Percentiles rank a stretch among this genome's conserved stretches.
Evolutionary conservation across 2,113 vertebrate genomes (phyloP).

Genomic region (Spilogale gracilis): DNA sequence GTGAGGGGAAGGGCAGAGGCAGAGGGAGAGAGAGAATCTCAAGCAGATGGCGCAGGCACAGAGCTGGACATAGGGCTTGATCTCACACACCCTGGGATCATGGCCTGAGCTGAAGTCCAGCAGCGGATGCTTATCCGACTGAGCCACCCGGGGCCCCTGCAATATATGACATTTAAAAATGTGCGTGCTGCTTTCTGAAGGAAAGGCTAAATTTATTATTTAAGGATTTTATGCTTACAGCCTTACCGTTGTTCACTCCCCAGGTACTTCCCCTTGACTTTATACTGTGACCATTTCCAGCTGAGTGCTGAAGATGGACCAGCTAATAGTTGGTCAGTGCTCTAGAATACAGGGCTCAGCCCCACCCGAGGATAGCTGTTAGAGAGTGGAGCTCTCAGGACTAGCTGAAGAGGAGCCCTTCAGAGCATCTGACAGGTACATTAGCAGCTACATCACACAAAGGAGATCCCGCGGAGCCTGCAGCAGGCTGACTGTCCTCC

Average conservation of each 20-base stretch:
- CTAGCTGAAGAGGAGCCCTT: neutral
- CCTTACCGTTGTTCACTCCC: neutral
- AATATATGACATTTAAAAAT: conserved; percentile 56
- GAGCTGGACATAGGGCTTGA: neutral
- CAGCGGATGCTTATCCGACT: neutral
- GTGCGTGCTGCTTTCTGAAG: neutral
- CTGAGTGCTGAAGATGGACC: neutral
- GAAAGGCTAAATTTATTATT: conserved; percentile 31
- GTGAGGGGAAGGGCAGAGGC: neutral
- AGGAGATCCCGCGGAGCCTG: neutral
- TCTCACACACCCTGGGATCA: neutral
- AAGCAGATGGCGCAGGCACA: neutral
- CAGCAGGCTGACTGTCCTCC: neutral
- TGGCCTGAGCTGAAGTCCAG: neutral
- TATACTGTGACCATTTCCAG: neutral
- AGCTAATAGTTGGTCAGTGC: neutral
- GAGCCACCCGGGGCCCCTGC: neutral
- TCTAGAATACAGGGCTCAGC: neutral
- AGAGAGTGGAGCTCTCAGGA: neutral
- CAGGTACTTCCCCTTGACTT: neutral
- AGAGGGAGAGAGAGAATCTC: neutral
- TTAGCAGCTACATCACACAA: neutral
- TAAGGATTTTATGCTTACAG: neutral
- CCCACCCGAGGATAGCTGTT: neutral
- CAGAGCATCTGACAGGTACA: neutral